These are phyloP conservation scores for Nomada lathburiana DNA, from an alignment of 2,888 invertebrate genomes.

Conservation along the genomic window DNA sequence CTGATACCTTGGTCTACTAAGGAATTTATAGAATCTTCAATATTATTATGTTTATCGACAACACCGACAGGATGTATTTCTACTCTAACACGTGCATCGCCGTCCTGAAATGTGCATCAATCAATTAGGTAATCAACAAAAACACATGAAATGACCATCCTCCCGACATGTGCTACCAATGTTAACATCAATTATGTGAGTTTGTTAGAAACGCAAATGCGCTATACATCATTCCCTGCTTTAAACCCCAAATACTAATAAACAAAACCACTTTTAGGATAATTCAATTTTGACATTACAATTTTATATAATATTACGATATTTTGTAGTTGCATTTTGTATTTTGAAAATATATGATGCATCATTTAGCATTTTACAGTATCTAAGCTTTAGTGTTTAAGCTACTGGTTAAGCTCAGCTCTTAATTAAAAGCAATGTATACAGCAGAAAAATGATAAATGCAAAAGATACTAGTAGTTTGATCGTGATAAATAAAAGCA, in stretches of 20 bases:
- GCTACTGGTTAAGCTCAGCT: background rate
- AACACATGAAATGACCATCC: background rate
- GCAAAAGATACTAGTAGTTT: slow-evolving; percentile 2
- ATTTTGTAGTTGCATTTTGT: background rate
- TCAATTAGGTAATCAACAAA: slow-evolving; percentile 18
- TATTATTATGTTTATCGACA: slow-evolving; percentile 79
- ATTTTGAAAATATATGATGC: background rate
- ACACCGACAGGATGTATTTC: slow-evolving; percentile 88
- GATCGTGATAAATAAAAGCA: slow-evolving; percentile 22
- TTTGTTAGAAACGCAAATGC: slow-evolving; percentile 37
- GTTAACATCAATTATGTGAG: slow-evolving; percentile 32
- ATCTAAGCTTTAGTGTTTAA: background rate
- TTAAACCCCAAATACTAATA: slow-evolving; percentile 4
- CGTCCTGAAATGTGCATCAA: slow-evolving; percentile 85
- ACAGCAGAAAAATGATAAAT: slow-evolving; percentile 6
- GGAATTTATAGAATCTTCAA: slow-evolving; percentile 73
- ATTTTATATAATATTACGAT: slow-evolving; percentile 12
- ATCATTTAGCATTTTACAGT: background rate
- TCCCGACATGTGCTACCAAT: slow-evolving; percentile 3
- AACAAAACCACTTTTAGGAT: background rate
- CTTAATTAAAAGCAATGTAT: slow-evolving; percentile 15
- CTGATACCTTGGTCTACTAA: slow-evolving; percentile 74
- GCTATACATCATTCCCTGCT: slow-evolving; percentile 7
- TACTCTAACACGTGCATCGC: slow-evolving; percentile 88
- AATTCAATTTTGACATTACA: background rate